phyloP scores from a whole-genome alignment of 1,140 invertebrate genomes.

The Diorhabda carinulata region DNA sequence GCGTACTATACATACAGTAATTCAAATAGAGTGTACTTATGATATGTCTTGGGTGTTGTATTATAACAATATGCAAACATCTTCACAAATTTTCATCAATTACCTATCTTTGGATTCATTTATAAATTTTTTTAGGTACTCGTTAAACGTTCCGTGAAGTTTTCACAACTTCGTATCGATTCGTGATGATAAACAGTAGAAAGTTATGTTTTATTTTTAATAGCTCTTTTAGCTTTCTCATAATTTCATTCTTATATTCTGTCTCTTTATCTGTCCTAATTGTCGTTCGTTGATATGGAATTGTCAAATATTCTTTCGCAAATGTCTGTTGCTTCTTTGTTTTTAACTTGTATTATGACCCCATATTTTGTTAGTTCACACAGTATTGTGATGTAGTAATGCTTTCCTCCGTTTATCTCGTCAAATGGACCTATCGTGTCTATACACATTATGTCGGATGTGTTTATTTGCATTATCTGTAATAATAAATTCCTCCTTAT shows the following conservation, averaged over 20 bases:
- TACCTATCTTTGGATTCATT: background rate
- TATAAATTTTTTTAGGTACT: constrained; percentile 10
- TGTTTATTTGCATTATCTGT: background rate
- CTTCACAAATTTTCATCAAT: constrained; percentile 1
- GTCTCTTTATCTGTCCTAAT: constrained; percentile 17
- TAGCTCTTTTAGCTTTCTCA: background rate
- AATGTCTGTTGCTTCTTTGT: constrained; percentile 11
- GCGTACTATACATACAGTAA: constrained; percentile 6
- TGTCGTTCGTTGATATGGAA: constrained; percentile 12
- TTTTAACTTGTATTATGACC: constrained; percentile 11
- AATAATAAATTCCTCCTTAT: background rate
- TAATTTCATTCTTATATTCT: constrained; percentile 9
- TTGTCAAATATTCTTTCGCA: constrained; percentile 19
- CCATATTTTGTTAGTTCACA: constrained; percentile 19
- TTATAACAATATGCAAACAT: constrained; percentile 11
- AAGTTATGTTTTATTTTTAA: constrained; percentile 6
- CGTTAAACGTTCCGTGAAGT: constrained; percentile 8
- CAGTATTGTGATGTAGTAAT: constrained; percentile 9
- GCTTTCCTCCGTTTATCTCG: background rate
- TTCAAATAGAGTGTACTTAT: constrained; percentile 12
- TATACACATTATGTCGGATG: no score
- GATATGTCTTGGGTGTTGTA: constrained; percentile 11
- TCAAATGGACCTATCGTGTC: background rate
- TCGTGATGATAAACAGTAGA: constrained; percentile 14
- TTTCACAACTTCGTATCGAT: constrained; percentile 14